phyloP scores from a whole-genome alignment of 2,888 invertebrate genomes.

The Stegophylla sp. region DNA sequence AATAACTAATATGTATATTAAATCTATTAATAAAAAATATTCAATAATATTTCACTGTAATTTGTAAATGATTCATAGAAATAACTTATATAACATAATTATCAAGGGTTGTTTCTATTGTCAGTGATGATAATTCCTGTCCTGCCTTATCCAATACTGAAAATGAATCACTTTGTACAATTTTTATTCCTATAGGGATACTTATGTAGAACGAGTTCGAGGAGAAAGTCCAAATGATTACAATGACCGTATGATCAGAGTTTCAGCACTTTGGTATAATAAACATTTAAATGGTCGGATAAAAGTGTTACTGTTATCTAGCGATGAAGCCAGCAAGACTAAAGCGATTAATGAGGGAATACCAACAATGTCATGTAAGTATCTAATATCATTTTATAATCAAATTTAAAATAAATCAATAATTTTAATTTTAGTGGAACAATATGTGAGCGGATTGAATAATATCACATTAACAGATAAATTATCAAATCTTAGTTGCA shows the following conservation, averaged over 20 bases:
- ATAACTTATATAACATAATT: no score
- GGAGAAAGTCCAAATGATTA: slow-evolving; percentile 88
- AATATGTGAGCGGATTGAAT: slow-evolving; percentile 79
- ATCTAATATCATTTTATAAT: background rate
- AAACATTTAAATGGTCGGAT: slow-evolving; percentile 70
- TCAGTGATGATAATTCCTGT: no score
- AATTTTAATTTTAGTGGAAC: slow-evolving; percentile 68
- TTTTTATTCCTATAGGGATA: slow-evolving; percentile 72
- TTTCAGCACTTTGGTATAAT: slow-evolving; percentile 83
- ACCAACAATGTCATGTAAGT: slow-evolving; percentile 74
- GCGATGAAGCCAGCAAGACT: slow-evolving; percentile 80
- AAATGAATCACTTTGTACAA: background rate
- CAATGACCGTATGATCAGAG: slow-evolving; percentile 88
- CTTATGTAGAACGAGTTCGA: slow-evolving; percentile 81
- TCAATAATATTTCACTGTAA: no score
- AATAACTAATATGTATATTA: no score
- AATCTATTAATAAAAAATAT: no score
- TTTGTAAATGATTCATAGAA: no score
- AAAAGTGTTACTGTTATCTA: slow-evolving; percentile 74
- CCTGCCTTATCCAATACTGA: no score
- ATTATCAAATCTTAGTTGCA: slow-evolving; percentile 68
- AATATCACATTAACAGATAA: slow-evolving; percentile 81
- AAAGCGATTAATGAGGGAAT: slow-evolving; percentile 77
- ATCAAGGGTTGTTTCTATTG: no score
- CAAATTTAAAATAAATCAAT: background rate